Evolutionary conservation across 1,140 invertebrate genomes (phyloP).

Genomic region (Megalonaias nervosa): DNA sequence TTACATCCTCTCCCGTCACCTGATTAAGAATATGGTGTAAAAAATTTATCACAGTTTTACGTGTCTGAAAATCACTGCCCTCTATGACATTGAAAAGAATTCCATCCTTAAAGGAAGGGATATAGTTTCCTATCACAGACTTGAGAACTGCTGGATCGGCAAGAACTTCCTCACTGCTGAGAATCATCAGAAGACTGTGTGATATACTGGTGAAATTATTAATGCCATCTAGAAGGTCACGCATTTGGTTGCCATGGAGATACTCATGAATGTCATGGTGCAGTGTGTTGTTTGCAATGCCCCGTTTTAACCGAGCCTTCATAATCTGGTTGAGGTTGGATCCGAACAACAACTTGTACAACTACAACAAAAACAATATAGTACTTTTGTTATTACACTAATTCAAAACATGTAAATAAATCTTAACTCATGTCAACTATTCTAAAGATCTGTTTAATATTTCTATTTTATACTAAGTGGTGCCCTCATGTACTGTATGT

Average conservation of each 20-base stretch:
- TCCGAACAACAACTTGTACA: constrained; percentile 53
- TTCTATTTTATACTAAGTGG: too few relatives aligned
- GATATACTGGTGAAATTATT: background rate
- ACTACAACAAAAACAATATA: constrained; percentile 27
- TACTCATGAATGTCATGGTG: too few relatives aligned
- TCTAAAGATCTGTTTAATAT: too few relatives aligned
- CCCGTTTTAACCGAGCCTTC: too few relatives aligned
- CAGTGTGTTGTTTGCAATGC: too few relatives aligned
- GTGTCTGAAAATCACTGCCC: constrained; percentile 17
- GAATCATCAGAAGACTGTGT: constrained; percentile 5
- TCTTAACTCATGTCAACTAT: too few relatives aligned
- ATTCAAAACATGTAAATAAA: too few relatives aligned
- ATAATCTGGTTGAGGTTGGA: constrained; percentile 9
- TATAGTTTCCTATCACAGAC: constrained; percentile 7
- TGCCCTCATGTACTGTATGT: too few relatives aligned
- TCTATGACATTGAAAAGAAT: constrained; percentile 35
- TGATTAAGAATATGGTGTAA: constrained; percentile 27
- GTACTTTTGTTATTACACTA: too few relatives aligned
- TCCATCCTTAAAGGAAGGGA: constrained; percentile 17
- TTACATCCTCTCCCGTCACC: constrained; percentile 9
- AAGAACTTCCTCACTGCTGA: constrained; percentile 8
- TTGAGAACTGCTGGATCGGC: background rate
- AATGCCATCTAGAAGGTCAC: too few relatives aligned
- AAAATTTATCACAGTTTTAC: constrained; percentile 18
- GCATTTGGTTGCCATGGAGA: too few relatives aligned